Evolutionary conservation across 1,140 invertebrate genomes (phyloP).

Genomic region (Apolygus lucorum): DNA sequence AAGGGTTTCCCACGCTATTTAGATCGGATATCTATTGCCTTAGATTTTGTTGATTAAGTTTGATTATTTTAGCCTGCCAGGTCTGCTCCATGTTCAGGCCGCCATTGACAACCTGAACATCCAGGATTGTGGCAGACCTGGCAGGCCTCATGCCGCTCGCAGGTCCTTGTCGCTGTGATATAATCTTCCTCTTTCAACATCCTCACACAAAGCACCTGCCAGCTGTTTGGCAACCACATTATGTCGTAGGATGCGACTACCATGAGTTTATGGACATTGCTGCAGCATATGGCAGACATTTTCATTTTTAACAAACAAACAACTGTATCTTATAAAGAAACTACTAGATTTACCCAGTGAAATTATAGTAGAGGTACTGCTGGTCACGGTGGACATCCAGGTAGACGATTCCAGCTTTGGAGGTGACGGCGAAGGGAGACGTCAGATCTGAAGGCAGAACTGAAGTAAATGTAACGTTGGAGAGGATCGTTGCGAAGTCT

Average conservation of each 20-base stretch:
- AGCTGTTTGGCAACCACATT: not conserved
- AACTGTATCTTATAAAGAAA: constrained; percentile 17
- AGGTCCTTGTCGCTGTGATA: not conserved
- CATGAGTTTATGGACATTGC: no score
- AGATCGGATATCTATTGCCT: no score
- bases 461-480: constrained; percentile 8
- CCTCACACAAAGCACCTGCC: not conserved
- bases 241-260: no score
- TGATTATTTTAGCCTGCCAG: no score
- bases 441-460: constrained; percentile 4
- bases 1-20: no score
- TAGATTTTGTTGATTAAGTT: no score
- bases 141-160: no score
- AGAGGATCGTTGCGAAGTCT: not conserved
- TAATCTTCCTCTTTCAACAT: not conserved
- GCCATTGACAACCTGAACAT: no score
- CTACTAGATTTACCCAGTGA: constrained; percentile 10
- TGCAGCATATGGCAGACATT: not conserved
- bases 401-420: constrained; percentile 47
- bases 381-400: constrained; percentile 39
- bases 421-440: constrained; percentile 46
- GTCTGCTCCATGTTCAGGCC: no score
- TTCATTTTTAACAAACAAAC: constrained; percentile 22
- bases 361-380: constrained; percentile 8
- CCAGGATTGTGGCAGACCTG: no score